phyloP scores from a whole-genome alignment of 2,888 invertebrate species.

The Timema podura region DNA sequence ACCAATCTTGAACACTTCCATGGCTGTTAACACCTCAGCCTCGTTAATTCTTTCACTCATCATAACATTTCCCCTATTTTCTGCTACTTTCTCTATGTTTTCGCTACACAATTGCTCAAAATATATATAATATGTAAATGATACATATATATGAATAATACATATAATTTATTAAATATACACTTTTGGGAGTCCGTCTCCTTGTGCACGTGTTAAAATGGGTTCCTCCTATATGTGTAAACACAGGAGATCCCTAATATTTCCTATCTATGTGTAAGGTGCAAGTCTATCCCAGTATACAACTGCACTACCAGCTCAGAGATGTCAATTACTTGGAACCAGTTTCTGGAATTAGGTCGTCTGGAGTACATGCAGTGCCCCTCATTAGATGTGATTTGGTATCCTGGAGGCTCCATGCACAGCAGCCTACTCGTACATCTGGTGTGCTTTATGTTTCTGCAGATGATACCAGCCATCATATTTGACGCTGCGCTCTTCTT shows the following conservation, averaged over 20 bases:
- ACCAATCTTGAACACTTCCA: no score
- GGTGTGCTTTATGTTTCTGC: conserved; percentile 49
- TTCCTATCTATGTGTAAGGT: conserved; percentile 2
- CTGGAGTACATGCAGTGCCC: conserved; percentile 45
- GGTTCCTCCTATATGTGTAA: no score
- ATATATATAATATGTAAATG: no score
- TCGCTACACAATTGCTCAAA: no score
- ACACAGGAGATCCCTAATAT: neutral
- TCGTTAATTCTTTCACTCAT: no score
- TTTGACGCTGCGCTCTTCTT: conserved; percentile 48
- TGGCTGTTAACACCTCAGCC: no score
- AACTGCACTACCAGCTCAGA: conserved; percentile 54
- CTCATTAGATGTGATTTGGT: conserved; percentile 48
- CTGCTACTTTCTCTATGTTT: no score
- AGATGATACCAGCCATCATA: conserved; percentile 53
- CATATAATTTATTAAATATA: no score
- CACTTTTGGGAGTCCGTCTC: no score
- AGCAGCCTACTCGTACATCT: conserved; percentile 45
- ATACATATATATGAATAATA: no score
- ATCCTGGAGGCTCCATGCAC: conserved; percentile 41
- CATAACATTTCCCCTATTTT: no score
- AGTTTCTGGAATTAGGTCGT: conserved; percentile 43
- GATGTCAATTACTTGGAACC: conserved; percentile 54
- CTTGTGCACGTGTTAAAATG: no score
- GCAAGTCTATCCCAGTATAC: conserved; percentile 45